Evolutionary conservation across 2,113 vertebrate genomes (phyloP).

Genomic region (Scolopax mira): DNA sequence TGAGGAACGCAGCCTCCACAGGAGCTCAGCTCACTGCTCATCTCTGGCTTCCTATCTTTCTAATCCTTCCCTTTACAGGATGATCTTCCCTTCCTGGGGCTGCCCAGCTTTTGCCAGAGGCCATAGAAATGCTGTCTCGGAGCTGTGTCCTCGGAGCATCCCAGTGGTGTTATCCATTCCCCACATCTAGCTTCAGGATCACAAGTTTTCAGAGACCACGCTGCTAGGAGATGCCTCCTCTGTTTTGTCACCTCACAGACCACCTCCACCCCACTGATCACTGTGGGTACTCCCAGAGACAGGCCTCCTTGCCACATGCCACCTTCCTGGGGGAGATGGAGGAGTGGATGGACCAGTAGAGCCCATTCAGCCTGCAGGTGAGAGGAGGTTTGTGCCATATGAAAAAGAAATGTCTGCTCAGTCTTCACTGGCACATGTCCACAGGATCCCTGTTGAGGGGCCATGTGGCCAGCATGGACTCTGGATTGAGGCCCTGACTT

Average conservation of each 20-base stretch:
- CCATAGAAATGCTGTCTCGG: not conserved
- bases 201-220: not conserved
- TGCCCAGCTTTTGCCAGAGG: not conserved
- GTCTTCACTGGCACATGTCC: not conserved
- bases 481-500: not conserved
- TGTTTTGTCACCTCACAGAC: not conserved
- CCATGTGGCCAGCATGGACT: not conserved
- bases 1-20: constrained; percentile 21
- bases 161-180: not conserved
- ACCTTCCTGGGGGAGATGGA: not conserved
- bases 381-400: not conserved
- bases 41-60: not conserved
- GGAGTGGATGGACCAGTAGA: not conserved
- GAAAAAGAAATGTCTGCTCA: not conserved
- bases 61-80: not conserved
- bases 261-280: not conserved
- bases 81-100: not conserved
- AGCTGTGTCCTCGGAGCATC: not conserved
- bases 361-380: not conserved
- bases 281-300: not conserved
- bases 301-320: not conserved
- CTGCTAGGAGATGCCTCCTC: not conserved
- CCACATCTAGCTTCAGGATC: not conserved
- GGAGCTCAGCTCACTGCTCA: constrained; percentile 27
- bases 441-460: not conserved